Base-by-base conservation (phyloP, 2,888 invertebrate genomes). In the Agrotis exclamationis region DNA sequence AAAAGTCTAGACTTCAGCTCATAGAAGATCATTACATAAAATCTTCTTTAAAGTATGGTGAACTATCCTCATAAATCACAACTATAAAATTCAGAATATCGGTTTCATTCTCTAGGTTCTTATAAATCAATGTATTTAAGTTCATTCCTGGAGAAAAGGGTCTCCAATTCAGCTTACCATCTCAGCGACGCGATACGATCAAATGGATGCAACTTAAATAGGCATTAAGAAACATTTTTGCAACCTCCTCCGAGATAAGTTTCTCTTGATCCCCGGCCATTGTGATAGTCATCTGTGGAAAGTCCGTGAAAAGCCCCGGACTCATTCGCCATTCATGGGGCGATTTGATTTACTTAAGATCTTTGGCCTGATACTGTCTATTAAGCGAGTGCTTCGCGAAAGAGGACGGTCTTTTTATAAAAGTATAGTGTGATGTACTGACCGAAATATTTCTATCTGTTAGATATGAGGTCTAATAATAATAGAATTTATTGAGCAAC, bases 271-370 rank as follows among this genome's bases (percentile, higher is more conserved):
- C 96, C 94, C 93, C 87, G 90, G 89, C 93, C 90, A 96, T 96
- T 96, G 96, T 96, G 96, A 95, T 94, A 95, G 94, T 89, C 94
- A 95, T 95, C 95, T 92, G 92, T 87, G 88, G 92, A 92, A 94
- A 94, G 89, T 92, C 93, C 85, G 90, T 93, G 94, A 94, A 95
- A 95, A 94, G 93, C 94, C 92, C 92, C 87, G 90, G 92, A 81
- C 93, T 94, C 95, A 93, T 95, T 94, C 95, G 84, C 95, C 92
- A 96, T 96, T 96, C 96, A 96, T 94, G 93, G 95, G 93, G 94
- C 90, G 95, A 95, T 96, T 96, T 96, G 96, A 96, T 96, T 96
- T 96, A 96, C 96, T 95, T 96, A 95, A 96, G 96, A 95, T 95
- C 95, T 90, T 90, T 86, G 90, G 85, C 88, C 88, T 93, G 95